Percentiles rank a stretch among this genome's conserved stretches.
phyloP scores from a whole-genome alignment of 2,113 vertebrate species.

The Oenanthe melanoleuca region DNA sequence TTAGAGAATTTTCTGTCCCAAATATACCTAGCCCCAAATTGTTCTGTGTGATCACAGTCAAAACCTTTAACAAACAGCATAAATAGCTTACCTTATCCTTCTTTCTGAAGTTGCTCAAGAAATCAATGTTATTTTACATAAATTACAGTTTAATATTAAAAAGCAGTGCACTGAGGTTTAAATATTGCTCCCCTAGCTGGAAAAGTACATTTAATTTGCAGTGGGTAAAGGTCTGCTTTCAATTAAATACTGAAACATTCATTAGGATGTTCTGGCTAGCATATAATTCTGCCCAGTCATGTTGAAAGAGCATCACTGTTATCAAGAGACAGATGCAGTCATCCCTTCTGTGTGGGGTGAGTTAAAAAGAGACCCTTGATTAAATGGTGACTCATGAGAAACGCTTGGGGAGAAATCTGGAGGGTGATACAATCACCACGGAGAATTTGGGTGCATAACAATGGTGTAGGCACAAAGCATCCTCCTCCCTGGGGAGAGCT shows the following conservation, averaged over 20 bases:
- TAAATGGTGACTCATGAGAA: conserved; percentile 5
- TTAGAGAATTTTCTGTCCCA: not conserved
- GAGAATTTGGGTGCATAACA: not conserved
- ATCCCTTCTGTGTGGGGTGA: not conserved
- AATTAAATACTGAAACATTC: conserved; percentile 1
- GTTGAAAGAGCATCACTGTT: conserved; percentile 7
- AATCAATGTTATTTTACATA: not conserved
- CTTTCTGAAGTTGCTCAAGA: not conserved
- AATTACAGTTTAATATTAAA: not conserved
- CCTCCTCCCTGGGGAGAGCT: not conserved
- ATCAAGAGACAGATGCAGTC: conserved; percentile 7
- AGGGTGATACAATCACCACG: not conserved
- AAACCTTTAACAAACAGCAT: not conserved
- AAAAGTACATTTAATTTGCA: not conserved
- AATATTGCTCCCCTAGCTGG: not conserved
- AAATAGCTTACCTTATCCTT: not conserved
- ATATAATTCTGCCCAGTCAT: not conserved
- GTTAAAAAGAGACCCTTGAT: not conserved
- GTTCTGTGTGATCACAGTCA: not conserved
- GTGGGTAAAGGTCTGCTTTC: not conserved
- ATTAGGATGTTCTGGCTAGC: conserved; percentile 15
- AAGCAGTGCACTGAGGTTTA: not conserved
- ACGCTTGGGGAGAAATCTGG: not conserved
- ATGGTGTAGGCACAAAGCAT: not conserved
- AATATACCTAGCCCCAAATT: not conserved